phyloP scores from a whole-genome alignment of 2,113 vertebrate genomes.

The Plestiodon gilberti region DNA sequence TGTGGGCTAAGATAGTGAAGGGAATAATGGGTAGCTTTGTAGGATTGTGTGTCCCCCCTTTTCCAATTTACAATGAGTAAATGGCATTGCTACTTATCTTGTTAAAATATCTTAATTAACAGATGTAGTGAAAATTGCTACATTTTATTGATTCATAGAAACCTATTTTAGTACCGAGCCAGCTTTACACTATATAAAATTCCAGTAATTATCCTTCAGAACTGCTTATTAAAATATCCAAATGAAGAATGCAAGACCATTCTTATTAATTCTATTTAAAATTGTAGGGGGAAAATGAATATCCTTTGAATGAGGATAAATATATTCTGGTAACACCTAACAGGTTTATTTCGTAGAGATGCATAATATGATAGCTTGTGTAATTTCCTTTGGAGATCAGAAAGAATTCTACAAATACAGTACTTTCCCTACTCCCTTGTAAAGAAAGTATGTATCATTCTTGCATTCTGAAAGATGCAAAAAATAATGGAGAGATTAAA shows the following conservation, averaged over 20 bases:
- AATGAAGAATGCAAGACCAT: neutral
- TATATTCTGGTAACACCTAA: neutral
- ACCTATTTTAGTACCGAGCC: neutral
- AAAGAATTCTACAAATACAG: neutral
- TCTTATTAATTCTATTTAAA: neutral
- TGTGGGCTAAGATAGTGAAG: neutral
- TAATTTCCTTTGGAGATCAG: neutral
- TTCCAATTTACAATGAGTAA: constrained; percentile 7
- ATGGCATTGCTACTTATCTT: neutral
- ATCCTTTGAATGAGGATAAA: constrained; percentile 13
- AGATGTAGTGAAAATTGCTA: neutral
- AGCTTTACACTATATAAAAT: neutral
- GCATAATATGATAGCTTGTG: neutral
- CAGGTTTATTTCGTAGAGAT: neutral
- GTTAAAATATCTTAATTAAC: constrained; percentile 12
- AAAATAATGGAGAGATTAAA: neutral
- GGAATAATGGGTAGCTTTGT: neutral
- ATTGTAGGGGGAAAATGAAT: neutral
- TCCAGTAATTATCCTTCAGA: neutral
- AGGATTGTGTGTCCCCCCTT: neutral
- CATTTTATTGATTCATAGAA: constrained; percentile 21
- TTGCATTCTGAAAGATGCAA: neutral
- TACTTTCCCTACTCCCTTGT: neutral
- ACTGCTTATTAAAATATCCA: neutral
- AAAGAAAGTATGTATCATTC: neutral